A percentile compares a stretch with the other conserved stretches of the same genome.
Conservation (phyloP, 2,888 invertebrate genomes). For the Heliothis peltigera region DNA sequence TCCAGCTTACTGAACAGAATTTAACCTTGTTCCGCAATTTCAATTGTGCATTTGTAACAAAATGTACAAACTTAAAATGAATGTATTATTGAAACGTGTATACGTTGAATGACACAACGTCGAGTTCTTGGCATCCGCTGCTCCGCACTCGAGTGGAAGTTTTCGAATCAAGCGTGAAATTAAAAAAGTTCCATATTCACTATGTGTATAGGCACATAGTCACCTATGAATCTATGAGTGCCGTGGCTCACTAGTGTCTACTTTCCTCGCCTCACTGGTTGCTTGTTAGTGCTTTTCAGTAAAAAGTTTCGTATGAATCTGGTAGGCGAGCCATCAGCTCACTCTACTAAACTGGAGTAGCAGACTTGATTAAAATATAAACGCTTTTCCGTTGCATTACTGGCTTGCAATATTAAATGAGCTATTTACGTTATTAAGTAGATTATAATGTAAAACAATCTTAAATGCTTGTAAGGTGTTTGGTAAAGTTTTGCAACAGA, state of each 20-base stretch:
- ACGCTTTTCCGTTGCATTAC: slow-evolving; percentile 36
- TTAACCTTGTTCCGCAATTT: slow-evolving; percentile 27
- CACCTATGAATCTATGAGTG: slow-evolving; percentile 68
- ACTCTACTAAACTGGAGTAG: slow-evolving; percentile 43
- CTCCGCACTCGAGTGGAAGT: slow-evolving; percentile 71
- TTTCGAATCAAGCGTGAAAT: slow-evolving; percentile 86
- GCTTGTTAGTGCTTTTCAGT: slow-evolving; percentile 65
- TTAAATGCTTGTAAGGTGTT: slow-evolving; percentile 5
- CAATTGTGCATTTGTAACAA: slow-evolving; percentile 42
- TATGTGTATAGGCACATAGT: slow-evolving; percentile 63
- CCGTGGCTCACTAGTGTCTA: slow-evolving; percentile 58
- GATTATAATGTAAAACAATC: not conserved
- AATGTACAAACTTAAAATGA: slow-evolving; percentile 56
- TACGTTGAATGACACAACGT: slow-evolving; percentile 63
- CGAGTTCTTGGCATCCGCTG: slow-evolving; percentile 72
- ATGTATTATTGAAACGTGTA: slow-evolving; percentile 61
- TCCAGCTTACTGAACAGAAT: slow-evolving; percentile 26
- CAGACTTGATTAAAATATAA: slow-evolving; percentile 51
- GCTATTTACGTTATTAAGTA: not conserved
- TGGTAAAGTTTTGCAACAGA: slow-evolving; percentile 53
- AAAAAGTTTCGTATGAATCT: slow-evolving; percentile 63
- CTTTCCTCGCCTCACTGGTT: slow-evolving; percentile 65
- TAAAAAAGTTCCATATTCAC: slow-evolving; percentile 85
- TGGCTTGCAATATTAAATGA: not conserved
- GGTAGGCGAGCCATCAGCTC: slow-evolving; percentile 33